A percentile compares a stretch with the other conserved stretches of the same genome.
These are phyloP conservation scores for Nasonia oneida DNA, from an alignment of 2,888 invertebrate genomes.

Conservation along the genomic window DNA sequence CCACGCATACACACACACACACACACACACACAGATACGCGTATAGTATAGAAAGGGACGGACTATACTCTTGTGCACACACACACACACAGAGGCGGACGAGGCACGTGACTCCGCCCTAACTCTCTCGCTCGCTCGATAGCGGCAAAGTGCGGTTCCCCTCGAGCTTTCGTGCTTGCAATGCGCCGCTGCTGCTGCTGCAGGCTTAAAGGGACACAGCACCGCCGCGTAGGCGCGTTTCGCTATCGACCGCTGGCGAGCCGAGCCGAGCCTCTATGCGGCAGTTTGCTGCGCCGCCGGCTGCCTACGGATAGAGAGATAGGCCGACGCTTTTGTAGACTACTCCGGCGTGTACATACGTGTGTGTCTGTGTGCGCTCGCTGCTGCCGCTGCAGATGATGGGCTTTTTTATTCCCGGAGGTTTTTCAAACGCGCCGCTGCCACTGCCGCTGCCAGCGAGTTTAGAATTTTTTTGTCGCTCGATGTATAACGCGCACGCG, in stretches of 20 bases:
- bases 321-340: constrained; percentile 17
- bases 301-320: constrained; percentile 5
- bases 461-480: neutral
- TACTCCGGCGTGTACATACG: neutral
- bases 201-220: constrained; percentile 77
- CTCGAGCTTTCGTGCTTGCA: constrained; percentile 73
- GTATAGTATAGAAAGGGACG: constrained; percentile 24
- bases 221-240: constrained; percentile 64
- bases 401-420: neutral
- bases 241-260: constrained; percentile 67
- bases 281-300: neutral
- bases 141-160: constrained; percentile 72
- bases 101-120: constrained; percentile 59
- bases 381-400: neutral
- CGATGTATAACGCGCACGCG: no score
- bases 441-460: neutral
- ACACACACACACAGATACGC: neutral
- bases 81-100: neutral
- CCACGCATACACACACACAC: neutral
- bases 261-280: constrained; percentile 23
- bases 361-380: neutral
- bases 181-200: constrained; percentile 67
- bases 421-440: neutral
- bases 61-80: neutral
- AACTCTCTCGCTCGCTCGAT: constrained; percentile 71